Conservation (phyloP, 2,888 invertebrate species). For the Ormyrus nitidulus region DNA sequence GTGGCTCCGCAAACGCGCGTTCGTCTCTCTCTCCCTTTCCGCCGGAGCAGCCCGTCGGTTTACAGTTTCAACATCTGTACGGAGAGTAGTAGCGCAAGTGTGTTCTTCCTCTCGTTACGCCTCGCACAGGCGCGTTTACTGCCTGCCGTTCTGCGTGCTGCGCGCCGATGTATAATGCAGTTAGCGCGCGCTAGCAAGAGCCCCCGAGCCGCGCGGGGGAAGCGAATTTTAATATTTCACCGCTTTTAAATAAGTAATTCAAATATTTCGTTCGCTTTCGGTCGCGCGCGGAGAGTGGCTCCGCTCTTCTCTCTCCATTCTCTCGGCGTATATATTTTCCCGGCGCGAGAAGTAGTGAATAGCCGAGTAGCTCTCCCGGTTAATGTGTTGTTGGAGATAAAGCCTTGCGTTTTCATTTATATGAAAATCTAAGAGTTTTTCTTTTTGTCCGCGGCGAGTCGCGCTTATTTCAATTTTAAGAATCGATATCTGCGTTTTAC, state of each 20-base stretch:
- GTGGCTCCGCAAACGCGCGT: background rate
- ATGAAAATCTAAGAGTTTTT: too few species aligned
- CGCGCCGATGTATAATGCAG: slow-evolving; percentile 20
- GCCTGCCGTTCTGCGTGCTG: background rate
- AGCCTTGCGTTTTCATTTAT: background rate
- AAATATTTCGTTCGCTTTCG: slow-evolving; percentile 24
- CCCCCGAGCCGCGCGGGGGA: background rate
- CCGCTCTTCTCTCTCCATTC: background rate
- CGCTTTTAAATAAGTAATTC: slow-evolving; percentile 18
- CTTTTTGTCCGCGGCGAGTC: too few species aligned
- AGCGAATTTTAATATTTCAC: slow-evolving; percentile 41
- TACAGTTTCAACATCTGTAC: too few species aligned
- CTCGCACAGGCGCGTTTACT: background rate
- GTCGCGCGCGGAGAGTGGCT: background rate
- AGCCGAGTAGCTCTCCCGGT: background rate
- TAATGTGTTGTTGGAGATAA: slow-evolving; percentile 11
- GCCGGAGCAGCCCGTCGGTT: too few species aligned
- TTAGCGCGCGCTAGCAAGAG: background rate
- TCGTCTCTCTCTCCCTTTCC: slow-evolving; percentile 4
- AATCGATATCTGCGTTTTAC: too few species aligned
- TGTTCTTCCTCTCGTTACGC: slow-evolving; percentile 1
- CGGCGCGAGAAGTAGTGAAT: background rate
- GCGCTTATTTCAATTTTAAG: too few species aligned
- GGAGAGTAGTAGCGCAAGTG: background rate
- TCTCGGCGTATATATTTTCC: background rate